Evolutionary conservation across 2,113 vertebrate species (phyloP).

Genomic region (Ceratotherium simum): DNA sequence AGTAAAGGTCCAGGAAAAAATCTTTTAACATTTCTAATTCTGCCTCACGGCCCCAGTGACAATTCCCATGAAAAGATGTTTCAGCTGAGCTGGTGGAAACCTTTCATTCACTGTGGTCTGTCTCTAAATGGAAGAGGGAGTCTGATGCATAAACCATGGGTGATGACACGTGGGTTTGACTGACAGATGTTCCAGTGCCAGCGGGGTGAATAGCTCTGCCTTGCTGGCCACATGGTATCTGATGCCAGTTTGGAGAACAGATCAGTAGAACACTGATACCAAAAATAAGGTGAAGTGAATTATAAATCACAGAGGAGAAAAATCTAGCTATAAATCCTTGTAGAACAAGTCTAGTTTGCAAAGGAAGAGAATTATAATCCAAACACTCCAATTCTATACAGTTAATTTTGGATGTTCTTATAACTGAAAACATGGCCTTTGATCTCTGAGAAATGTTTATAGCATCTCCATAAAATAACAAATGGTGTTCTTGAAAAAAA

Average conservation of each 20-base stretch:
- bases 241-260: not conserved
- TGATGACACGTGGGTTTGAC: slow-evolving; percentile 53
- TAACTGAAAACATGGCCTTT: not conserved
- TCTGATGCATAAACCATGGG: slow-evolving; percentile 5
- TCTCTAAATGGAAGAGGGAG: slow-evolving; percentile 43
- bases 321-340: not conserved
- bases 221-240: not conserved
- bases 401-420: not conserved
- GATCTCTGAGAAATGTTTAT: not conserved
- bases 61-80: slow-evolving; percentile 29
- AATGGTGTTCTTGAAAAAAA: not conserved
- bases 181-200: not conserved
- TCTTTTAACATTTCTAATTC: not conserved
- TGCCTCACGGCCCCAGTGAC: not conserved
- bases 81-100: slow-evolving; percentile 56
- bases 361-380: not conserved
- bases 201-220: not conserved
- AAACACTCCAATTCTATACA: not conserved
- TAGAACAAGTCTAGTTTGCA: not conserved
- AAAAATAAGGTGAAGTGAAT: not conserved
- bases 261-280: not conserved
- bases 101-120: slow-evolving; percentile 34
- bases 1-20: not conserved
- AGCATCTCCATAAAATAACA: slow-evolving; percentile 12
- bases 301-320: not conserved